Evolutionary conservation across 2,888 invertebrate genomes (phyloP), one percentile per base, ranked within the genome.

Genomic region (Drosophila monieri): DNA sequence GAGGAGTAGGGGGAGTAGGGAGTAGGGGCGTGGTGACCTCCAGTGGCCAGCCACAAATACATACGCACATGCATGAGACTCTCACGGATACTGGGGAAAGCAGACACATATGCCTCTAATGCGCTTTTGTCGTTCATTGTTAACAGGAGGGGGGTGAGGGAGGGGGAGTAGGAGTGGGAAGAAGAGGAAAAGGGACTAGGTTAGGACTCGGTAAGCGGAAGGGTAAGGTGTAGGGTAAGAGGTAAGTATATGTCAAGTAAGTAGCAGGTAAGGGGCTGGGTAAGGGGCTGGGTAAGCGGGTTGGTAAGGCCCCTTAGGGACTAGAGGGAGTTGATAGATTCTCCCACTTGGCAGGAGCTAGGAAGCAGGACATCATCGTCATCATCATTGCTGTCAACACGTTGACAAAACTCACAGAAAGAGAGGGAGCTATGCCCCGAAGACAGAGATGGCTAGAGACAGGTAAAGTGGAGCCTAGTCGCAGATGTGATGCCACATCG

Each of bases 121-220:
- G 74, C 77, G 83, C 79, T 83, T 80, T 81, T 85, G 80, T 85
- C 67, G 68, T 74, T 73, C 76, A 80, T 77, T 83, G 84, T 80
- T 83, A 77, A 67, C 77, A 73, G 49, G 49, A 32, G 9, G 12
- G 6, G n/a, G 25, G 9, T 4, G 18, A 3, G 12, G 3, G 3
- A 6, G n/a, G 6, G 0, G 18, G 37, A 9, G 47, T 12, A n/a
- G 46, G 12, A 6, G 46, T 2, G 18, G 35, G 35, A 37, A 30
- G 30, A 30, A 30, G 30, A 9, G 9, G 30, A 30, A 2, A 5
- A 35, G 35, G 30, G 35, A 35, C 35, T 35, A 35, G 35, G 35
- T 35, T n/a, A 35, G 35, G n/a, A 6, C 35, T 6, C 6, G 6
- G n/a, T 35, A 35, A 35, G 35, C 6, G n/a, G 12, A 3, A 32